Evolutionary conservation across 2,797 vertebrate genomes (phyloP), one percentile per base, ranked within the genome.

Genomic region (Apogon talboti): DNA sequence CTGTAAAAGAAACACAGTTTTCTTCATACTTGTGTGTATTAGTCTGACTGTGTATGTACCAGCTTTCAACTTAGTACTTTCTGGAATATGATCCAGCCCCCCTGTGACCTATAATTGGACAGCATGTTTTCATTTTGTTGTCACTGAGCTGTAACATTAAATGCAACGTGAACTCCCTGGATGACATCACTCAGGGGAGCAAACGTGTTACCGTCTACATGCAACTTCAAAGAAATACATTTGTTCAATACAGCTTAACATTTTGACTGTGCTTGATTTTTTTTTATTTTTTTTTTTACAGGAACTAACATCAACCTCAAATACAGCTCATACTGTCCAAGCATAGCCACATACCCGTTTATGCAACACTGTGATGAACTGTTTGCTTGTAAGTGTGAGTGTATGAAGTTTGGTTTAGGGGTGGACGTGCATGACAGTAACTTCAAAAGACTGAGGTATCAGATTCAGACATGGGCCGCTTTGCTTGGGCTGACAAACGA

Each of bases 361-460:
- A 28, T 28, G 24, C 24, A 41, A 58, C 33, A 53, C 14, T 51
- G 47, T 50, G 42, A 42, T 19, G 14, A 44, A 14, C 59, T 45
- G 52, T 54, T 48, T 52, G 60, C 46, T 53, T 53, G 6, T 53
- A 7, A 59, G 59, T 56, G 47, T 63, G 69, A 65, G 52, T 57
- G 59, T 58, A 8, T 37, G 65, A 40, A 72, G 52, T 47, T 72
- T 65, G 76, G 71, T 78, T 85, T 70, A 61, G 66, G 64, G 61
- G 68, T 77, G 65, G 70, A 87, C 52, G 65, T 82, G 78, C 76
- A 79, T 87, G 76, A 87, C 81, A 87, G 79, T 71, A 64, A 89
- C 82, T 91, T 92, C 86, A 93, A 92, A 94, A 87, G 89, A 49
- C 63, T 0, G 66, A 84, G 81, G 79, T 94, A 94, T 94, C 94